Evolutionary conservation across 2,113 vertebrate species (phyloP), one percentile per base, ranked within the genome.

Genomic region (Paratilapia polleni): DNA sequence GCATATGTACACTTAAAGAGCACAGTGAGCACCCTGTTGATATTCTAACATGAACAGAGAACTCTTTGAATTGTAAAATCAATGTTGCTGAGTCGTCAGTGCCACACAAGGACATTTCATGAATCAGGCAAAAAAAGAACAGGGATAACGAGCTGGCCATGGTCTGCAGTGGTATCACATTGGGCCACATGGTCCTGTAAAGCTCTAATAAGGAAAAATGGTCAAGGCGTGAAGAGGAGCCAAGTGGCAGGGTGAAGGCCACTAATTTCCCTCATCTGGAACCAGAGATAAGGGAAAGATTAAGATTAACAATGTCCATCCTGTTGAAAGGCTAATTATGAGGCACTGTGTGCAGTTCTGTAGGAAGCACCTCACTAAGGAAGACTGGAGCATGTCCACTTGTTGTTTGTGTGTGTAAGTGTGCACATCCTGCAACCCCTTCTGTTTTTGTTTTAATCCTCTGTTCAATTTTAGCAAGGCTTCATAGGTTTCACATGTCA

Each of bases 201-300:
- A 59, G 88, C 84, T 12, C 17, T 91, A 90, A 91, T 88, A 91
- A 92, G 81, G 89, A 93, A 88, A 83, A 92, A 93, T 93, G 92
- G 90, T 61, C 78, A 56, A 84, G 80, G 78, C 80, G 4, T 84
- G 82, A 85, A 85, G 77, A 88, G 79, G 87, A 85, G 85, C 85
- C 87, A 89, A 91, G 90, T 87, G 77, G 57, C 15, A 5, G 80
- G 79, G 81, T 83, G 81, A 92, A 89, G 92, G 91, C 91, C 81
- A 60, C 89, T 89, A 93, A 91, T 94, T 93, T 91, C 80, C 75
- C 78, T 90, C 82, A n/a, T 87, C 94, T 94, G 93, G 88, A 88
- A 87, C 43, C 61, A 54, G 73, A 91, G 93, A 95, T 95, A 95
- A 93, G 91, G 92, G 82, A 86, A 82, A 87, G 92, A 94, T 91